phyloP scores from a whole-genome alignment of 2,113 vertebrate genomes.

The Lathamus discolor region DNA sequence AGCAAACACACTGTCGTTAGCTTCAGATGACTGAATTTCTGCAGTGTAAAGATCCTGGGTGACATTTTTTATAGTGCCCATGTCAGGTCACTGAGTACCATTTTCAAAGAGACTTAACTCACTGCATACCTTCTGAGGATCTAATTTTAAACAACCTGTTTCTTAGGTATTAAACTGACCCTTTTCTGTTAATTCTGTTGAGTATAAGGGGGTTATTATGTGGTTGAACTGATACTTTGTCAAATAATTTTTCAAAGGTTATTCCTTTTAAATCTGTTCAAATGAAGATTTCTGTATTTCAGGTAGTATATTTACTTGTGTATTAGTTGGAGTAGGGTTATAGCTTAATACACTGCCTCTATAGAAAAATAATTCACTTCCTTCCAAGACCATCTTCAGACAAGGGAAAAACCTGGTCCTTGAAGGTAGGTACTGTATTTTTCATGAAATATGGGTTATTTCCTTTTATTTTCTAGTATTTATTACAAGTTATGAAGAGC shows the following conservation, averaged over 20 bases:
- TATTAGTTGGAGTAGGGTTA: slow-evolving; percentile 55
- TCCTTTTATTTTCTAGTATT: slow-evolving; percentile 61
- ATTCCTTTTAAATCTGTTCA: slow-evolving; percentile 41
- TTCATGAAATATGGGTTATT: slow-evolving; percentile 36
- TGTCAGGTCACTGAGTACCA: neutral
- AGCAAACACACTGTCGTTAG: slow-evolving; percentile 9
- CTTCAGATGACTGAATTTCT: slow-evolving; percentile 26
- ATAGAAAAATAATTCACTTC: neutral
- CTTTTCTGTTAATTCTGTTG: slow-evolving; percentile 31
- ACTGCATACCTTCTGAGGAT: slow-evolving; percentile 3
- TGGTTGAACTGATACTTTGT: slow-evolving; percentile 39
- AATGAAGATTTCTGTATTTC: slow-evolving; percentile 46
- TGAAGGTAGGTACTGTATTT: slow-evolving; percentile 63
- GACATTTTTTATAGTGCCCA: neutral
- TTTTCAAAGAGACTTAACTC: neutral
- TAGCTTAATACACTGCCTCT: slow-evolving; percentile 55
- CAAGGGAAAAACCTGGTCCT: slow-evolving; percentile 54
- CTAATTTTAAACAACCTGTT: neutral
- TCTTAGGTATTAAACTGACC: slow-evolving; percentile 26
- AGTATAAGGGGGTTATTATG: neutral
- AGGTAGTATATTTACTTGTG: slow-evolving; percentile 24
- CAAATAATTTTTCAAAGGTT: slow-evolving; percentile 3
- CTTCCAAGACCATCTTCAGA: slow-evolving; percentile 24
- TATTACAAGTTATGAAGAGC: slow-evolving; percentile 58
- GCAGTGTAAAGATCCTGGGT: neutral